These are phyloP conservation scores for Ips nitidus DNA, from an alignment of 1,140 invertebrate species.

Conservation along the genomic window DNA sequence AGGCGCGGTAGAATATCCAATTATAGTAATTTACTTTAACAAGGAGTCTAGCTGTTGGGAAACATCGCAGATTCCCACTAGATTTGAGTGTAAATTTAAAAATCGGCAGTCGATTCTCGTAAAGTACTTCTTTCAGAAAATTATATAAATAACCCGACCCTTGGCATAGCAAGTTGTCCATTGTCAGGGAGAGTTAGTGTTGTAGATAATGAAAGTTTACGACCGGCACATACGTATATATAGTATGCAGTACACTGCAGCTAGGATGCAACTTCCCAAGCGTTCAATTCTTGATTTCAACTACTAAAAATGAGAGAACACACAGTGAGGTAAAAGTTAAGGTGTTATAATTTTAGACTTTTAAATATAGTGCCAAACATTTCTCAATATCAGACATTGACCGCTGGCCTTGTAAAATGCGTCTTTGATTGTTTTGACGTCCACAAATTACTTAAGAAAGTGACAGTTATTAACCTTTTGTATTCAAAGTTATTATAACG, in stretches of 20 bases:
- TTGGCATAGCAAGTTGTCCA: slow-evolving; percentile 7
- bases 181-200: slow-evolving; percentile 12
- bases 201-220: slow-evolving; percentile 17
- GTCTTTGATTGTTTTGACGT: slow-evolving; percentile 13
- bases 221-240: background rate
- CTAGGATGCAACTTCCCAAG: background rate
- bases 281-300: too few relatives aligned
- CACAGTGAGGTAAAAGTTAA: background rate
- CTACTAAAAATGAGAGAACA: too few relatives aligned
- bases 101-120: slow-evolving; percentile 10
- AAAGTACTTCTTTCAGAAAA: slow-evolving; percentile 7
- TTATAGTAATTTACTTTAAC: slow-evolving; percentile 21
- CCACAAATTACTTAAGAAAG: slow-evolving; percentile 30
- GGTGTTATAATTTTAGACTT: background rate
- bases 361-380: slow-evolving; percentile 12
- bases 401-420: slow-evolving; percentile 21
- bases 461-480: slow-evolving; percentile 33
- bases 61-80: slow-evolving; percentile 8
- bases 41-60: background rate
- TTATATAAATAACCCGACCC: slow-evolving; percentile 6
- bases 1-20: slow-evolving; percentile 16
- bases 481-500: slow-evolving; percentile 25
- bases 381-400: slow-evolving; percentile 22
- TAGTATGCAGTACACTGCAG: too few relatives aligned
- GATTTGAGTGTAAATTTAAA: slow-evolving; percentile 13